Evolutionary conservation across 2,113 vertebrate species (phyloP), one percentile per base, ranked within the genome.

Genomic region (Microtus ochrogaster): DNA sequence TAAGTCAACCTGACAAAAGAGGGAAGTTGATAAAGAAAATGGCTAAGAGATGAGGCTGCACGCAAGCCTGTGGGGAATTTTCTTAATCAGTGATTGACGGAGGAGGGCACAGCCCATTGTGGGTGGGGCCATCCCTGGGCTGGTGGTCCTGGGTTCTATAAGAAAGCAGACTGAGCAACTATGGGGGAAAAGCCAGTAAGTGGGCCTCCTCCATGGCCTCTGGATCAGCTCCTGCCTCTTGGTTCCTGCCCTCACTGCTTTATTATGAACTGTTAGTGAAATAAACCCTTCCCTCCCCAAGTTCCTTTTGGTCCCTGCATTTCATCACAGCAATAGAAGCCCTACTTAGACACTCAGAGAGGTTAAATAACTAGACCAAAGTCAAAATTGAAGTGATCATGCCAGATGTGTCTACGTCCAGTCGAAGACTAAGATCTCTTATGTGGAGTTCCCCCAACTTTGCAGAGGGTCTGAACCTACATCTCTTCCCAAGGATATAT

Each of bases 351-450:
- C 12, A 81, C 78, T 96, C 44, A 94, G 41, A 68, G 30, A 86
- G 90, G 65, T 76, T 78, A 30, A 83, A 85, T 65, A 79, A 95
- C 58, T 84, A 65, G 21, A 72, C 47, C 65, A 85, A 84, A n/a
- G 78, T 61, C 72, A 89, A 52, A 88, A 78, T 52, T 39, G n/a
- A 52, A 89, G 21, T 68, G 61, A n/a, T n/a, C 91, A 79, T 30
- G 1, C 39, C 55, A 63, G 47, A 65, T n/a, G 39, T 93, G 55
- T 78, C 21, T 92, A 85, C 76, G 55, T 83, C 58, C 76, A 92
- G 63, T 13, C 14, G 16, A 63, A 6, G 12, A 52, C 4, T 72
- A 44, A 58, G 1, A 0, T 81, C 77, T 92, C 90, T 76, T 19
- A 73, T 49, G 90, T 12, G 28, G 65, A 78, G 39, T 21, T 93